A percentile compares a stretch with the other conserved stretches of the same genome.
These are phyloP conservation scores for Gracilinanus agilis DNA, from an alignment of 2,113 vertebrate species.

Conservation along the genomic window DNA sequence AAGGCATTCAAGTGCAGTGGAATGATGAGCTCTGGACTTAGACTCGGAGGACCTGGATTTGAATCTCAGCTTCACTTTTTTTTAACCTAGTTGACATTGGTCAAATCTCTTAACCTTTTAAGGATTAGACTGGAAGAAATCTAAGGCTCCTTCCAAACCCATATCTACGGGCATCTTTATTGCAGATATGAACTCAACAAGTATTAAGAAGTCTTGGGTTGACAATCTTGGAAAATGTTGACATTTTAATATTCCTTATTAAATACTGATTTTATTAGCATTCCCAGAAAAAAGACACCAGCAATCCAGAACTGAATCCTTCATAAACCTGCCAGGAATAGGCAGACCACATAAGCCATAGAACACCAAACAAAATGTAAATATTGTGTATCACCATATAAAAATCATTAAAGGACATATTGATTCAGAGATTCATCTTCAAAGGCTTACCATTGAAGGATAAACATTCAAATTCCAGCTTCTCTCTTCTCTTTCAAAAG, in stretches of 20 bases:
- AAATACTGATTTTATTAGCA: slow-evolving; percentile 93
- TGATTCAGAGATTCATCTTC: slow-evolving; percentile 91
- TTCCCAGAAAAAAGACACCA: slow-evolving; percentile 92
- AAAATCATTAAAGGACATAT: slow-evolving; percentile 95
- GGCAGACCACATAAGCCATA: slow-evolving; percentile 91
- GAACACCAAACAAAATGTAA: slow-evolving; percentile 90
- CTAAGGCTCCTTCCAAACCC: no score
- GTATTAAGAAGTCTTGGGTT: slow-evolving; percentile 89
- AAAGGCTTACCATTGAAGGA: slow-evolving; percentile 89
- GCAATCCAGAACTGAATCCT: slow-evolving; percentile 95
- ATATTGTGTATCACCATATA: slow-evolving; percentile 93
- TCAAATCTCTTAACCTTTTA: no score
- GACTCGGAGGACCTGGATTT: no score
- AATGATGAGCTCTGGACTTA: no score
- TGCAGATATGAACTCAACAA: slow-evolving; percentile 90
- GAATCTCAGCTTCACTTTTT: no score
- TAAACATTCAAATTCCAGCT: slow-evolving; percentile 74
- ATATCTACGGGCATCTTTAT: slow-evolving; percentile 86
- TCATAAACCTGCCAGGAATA: slow-evolving; percentile 93
- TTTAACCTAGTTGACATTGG: no score
- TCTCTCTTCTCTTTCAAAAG: no score
- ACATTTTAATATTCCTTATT: slow-evolving; percentile 93
- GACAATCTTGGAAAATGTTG: slow-evolving; percentile 86
- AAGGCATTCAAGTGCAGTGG: no score
- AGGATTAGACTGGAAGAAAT: no score